Base-by-base conservation (phyloP, 2,888 invertebrate species). In the Hedychridium roseum region DNA sequence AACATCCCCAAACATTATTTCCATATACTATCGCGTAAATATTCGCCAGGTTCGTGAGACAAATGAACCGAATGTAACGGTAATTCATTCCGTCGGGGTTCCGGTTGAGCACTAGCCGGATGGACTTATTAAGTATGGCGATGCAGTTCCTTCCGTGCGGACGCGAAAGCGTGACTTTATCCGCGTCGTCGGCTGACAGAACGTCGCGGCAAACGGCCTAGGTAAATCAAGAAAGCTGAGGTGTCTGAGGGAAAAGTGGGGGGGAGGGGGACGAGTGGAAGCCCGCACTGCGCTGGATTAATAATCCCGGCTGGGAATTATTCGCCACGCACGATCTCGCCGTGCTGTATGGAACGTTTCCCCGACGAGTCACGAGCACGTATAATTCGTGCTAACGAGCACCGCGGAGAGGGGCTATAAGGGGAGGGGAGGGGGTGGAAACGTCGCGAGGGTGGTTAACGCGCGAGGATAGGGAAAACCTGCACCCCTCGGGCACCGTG, bases 321-420 rank as follows among this genome's bases (percentile, higher is more conserved):
- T 40, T 51, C 45, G 43, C 45, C 44, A 54, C 51, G 53, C 61
- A 54, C 55, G 58, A 56, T 66, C 55, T 55, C 57, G 37, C 42
- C 28, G n/a, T 34, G 9, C n/a, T n/a, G n/a, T n/a, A n/a, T 38
- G 23, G 16, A 44, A 30, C 43, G 50, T 49, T 52, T 48, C 37
- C 34, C 43, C 43, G 40, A 40, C 35, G 46, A 60, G 42, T 59
- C 57, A 38, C 38, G 49, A 48, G 40, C 41, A 53, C 48, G 57
- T 59, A 61, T 61, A 61, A 68, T 66, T 56, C 50, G 45, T 57
- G 50, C 54, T 63, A 63, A 66, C 51, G 59, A 64, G 64, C 51
- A 50, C 42, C 46, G 46, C 44, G 38, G 57, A 51, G 52, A 50
- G 38, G 45, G 44, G 39, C 40, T 44, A 43, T 16, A 36, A 48